Conservation (phyloP, 30 jellyfish, hydroid and myxozoan genomes). For the Pseudorhiza aurosa region DNA sequence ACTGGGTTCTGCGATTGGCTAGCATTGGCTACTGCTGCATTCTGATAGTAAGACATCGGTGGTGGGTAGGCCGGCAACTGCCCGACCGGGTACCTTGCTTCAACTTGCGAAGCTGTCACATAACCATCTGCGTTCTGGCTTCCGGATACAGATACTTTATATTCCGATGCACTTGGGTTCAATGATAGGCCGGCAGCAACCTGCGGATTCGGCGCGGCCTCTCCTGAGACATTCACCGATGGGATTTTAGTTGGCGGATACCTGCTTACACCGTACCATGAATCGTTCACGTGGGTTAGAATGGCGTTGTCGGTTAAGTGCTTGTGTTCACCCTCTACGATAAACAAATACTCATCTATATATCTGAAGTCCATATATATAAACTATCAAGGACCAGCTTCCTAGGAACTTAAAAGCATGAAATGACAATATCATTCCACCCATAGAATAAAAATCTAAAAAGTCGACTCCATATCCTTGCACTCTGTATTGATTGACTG, state of each 20-base stretch:
- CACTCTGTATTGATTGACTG: too few relatives aligned
- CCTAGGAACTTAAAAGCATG: too few relatives aligned
- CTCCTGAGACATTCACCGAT: conserved; percentile 2
- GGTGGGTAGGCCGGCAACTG: conserved; percentile 40
- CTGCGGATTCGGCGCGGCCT: conserved; percentile 5
- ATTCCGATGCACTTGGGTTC: conserved; percentile 41
- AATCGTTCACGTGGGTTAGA: conserved; percentile 70
- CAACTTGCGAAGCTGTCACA: conserved; percentile 45
- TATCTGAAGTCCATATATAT: too few relatives aligned
- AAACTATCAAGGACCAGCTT: too few relatives aligned
- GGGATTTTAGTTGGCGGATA: conserved; percentile 80
- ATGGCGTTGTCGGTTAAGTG: conserved; percentile 87
- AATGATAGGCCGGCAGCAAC: conserved; percentile 48
- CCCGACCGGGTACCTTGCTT: conserved; percentile 50
- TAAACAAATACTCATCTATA: too few relatives aligned
- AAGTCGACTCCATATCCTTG: too few relatives aligned
- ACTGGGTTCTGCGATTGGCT: neutral
- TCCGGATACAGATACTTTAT: conserved; percentile 57
- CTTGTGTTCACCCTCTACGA: conserved; percentile 83
- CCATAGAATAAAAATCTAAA: too few relatives aligned
- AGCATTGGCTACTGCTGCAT: conserved; percentile 1
- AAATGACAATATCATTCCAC: too few relatives aligned
- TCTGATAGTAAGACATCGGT: conserved; percentile 18
- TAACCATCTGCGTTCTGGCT: conserved; percentile 38
- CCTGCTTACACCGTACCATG: conserved; percentile 89